Evolutionary conservation across 2,113 vertebrate genomes (phyloP).

Genomic region (Planiliza haematocheilus): DNA sequence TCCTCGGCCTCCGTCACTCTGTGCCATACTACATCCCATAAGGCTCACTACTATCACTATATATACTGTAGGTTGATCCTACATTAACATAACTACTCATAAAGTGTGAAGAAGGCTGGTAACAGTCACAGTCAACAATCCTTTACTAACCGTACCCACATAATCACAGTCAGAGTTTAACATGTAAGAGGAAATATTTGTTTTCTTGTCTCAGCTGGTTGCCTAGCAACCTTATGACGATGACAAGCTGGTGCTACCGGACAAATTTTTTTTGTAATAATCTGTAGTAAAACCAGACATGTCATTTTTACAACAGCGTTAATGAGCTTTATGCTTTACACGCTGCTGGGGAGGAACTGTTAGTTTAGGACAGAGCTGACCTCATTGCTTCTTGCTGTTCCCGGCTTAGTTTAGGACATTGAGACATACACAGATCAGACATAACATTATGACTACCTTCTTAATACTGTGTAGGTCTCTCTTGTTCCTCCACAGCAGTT

Average conservation of each 20-base stretch:
- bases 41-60: too few relatives aligned
- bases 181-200: not conserved
- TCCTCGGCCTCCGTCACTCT: too few relatives aligned
- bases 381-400: too few relatives aligned
- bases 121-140: not conserved
- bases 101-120: too few relatives aligned
- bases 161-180: not conserved
- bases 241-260: not conserved
- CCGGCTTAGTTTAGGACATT: not conserved
- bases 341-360: not conserved
- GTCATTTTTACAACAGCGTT: not conserved
- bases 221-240: not conserved
- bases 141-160: not conserved
- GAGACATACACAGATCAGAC: too few relatives aligned
- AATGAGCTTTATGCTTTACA: not conserved
- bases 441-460: too few relatives aligned
- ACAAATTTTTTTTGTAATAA: not conserved
- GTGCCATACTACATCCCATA: too few relatives aligned
- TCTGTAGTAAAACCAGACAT: not conserved
- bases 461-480: too few relatives aligned
- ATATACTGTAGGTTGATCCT: too few relatives aligned
- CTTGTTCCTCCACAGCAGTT: too few relatives aligned
- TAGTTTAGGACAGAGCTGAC: not conserved
- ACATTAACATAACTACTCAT: too few relatives aligned
- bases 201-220: slow-evolving; percentile 4